Base-by-base conservation (phyloP, 2,113 vertebrate species). In the Aegypius monachus region DNA sequence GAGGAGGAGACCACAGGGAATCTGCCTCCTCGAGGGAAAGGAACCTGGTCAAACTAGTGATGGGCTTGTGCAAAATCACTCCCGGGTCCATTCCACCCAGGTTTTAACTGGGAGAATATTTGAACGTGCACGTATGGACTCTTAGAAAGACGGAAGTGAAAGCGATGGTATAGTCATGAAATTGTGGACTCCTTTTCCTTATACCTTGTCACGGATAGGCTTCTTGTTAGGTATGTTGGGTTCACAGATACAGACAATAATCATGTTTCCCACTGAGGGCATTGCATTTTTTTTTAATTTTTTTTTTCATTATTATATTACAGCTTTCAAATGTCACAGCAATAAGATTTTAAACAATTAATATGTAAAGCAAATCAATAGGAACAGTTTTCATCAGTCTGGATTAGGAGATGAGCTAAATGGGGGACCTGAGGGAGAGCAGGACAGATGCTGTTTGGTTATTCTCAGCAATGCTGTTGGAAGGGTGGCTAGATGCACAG, bases 391-490 rank as follows among this genome's bases (percentile, higher is more conserved):
- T 13, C 16, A 34, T 50, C 16, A 36, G 45, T 31, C 42, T 67
- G 43, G 62, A 4, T n/a, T 11, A 42, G 53, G 53, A 40, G 40
- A 15, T 11, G 62, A 45, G 40, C 32, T 23, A n/a, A 34, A 16
- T 2, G 3, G 23, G 31, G 43, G 23, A 79, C 20, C 15, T 12
- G 18, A 6, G 45, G 58, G 45, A 34, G 19, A 5, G 38, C 3
- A 6, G 27, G 11, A 19, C 31, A 4, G 58, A 7, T 16, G 50
- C 61, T 17, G 14, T 38, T 32, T 10, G 23, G 18, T 25, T 32
- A 8, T 10, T 10, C 6, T 2, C 26, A 32, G 59, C 32, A 4
- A 1, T 26, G 48, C 38, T 0, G 4, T 10, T 16, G 70, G 48
- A 32, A 17, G 34, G 42, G 14, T 20, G 50, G 29, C 22, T 40